Conservation (phyloP, 1,140 invertebrate species). For the Drosophila pachea region DNA sequence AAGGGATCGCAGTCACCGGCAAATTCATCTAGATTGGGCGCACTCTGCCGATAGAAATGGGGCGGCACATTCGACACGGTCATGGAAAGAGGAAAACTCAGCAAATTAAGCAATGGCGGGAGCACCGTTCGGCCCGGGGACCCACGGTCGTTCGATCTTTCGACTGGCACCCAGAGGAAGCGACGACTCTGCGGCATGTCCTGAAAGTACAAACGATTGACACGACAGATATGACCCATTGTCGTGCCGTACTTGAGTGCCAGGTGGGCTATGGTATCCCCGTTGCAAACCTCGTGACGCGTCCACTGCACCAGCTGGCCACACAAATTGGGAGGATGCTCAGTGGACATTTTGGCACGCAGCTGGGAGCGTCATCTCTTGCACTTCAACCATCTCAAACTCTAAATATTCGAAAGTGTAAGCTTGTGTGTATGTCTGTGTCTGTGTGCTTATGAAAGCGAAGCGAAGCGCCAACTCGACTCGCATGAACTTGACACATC, state of each 20-base stretch:
- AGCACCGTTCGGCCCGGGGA: too few relatives aligned
- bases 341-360: not conserved
- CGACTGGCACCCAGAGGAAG: slow-evolving; percentile 40
- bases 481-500: slow-evolving; percentile 1
- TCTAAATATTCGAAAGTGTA: too few relatives aligned
- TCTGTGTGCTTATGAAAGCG: not conserved
- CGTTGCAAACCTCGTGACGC: slow-evolving; percentile 18
- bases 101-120: too few relatives aligned
- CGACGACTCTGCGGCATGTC: slow-evolving; percentile 45
- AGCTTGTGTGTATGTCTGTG: not conserved
- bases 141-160: too few relatives aligned
- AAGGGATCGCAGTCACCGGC: slow-evolving; percentile 44
- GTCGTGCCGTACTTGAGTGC: slow-evolving; percentile 50
- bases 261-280: slow-evolving; percentile 44
- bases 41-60: slow-evolving; percentile 40
- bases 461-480: slow-evolving; percentile 16
- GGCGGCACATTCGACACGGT: slow-evolving; percentile 6
- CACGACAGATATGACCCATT: slow-evolving; percentile 41
- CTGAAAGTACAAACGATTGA: slow-evolving; percentile 52
- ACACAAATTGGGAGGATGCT: slow-evolving; percentile 19
- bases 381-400: slow-evolving; percentile 7
- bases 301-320: slow-evolving; percentile 28
- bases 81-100: not conserved
- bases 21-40: slow-evolving; percentile 33
- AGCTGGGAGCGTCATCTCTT: not conserved